Percentiles rank a stretch among this genome's conserved stretches.
Conservation (phyloP, 2,797 vertebrate species). For the Loriculus beryllinus region DNA sequence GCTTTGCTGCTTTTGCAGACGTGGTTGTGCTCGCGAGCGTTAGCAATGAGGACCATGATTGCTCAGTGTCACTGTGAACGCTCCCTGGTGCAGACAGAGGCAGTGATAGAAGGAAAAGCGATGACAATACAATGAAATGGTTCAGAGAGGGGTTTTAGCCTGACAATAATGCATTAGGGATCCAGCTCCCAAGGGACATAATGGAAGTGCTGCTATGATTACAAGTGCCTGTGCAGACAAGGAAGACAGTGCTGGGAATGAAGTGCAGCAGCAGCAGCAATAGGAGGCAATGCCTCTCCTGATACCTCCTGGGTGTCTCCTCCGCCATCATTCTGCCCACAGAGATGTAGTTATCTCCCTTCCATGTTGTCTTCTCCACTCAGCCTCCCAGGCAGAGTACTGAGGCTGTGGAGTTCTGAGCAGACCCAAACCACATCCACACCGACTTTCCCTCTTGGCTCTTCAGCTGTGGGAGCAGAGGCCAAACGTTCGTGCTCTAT, state of each 20-base stretch:
- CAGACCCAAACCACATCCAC: neutral
- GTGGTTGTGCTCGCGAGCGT: rapidly evolving
- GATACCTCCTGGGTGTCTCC: neutral
- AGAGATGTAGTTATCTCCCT: neutral
- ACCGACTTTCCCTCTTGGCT: too few species aligned
- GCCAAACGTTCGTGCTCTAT: too few species aligned
- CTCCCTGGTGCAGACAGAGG: neutral
- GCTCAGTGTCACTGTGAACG: neutral
- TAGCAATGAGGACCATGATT: neutral
- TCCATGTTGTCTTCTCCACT: neutral
- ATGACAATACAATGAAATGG: neutral
- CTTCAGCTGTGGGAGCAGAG: too few species aligned
- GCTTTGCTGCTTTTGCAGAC: neutral
- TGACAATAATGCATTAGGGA: neutral
- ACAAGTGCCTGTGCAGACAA: neutral
- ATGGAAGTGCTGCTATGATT: neutral
- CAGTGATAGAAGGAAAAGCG: neutral
- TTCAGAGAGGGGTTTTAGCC: neutral
- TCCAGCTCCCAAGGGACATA: neutral
- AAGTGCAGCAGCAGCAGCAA: neutral
- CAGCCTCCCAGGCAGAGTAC: rapidly evolving
- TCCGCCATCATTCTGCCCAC: neutral
- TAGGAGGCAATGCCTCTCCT: neutral
- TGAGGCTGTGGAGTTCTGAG: neutral
- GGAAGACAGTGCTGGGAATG: neutral